phyloP scores from a whole-genome alignment of 2,888 invertebrate genomes.

The Spisula subtruncata region DNA sequence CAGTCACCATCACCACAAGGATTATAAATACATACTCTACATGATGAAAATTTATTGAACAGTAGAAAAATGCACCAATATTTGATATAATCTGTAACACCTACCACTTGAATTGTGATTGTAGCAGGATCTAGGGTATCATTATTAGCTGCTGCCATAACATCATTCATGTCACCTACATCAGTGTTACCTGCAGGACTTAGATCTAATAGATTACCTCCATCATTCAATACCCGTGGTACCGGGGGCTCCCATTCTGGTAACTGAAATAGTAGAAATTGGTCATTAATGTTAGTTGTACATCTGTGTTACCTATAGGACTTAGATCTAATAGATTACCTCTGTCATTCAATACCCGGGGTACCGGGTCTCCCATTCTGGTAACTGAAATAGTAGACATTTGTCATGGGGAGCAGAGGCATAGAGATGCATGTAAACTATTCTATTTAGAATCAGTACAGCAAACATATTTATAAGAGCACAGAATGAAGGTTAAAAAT shows the following conservation, averaged over 20 bases:
- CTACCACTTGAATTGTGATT: conserved; percentile 55
- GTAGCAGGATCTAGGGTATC: conserved; percentile 61
- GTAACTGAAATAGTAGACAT: conserved; percentile 47
- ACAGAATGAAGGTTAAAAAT: too few relatives aligned
- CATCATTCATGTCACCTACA: conserved; percentile 47
- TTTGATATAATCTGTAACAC: not conserved
- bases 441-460: too few relatives aligned
- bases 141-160: conserved; percentile 36
- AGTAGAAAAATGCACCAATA: too few relatives aligned
- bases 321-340: conserved; percentile 61
- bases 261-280: conserved; percentile 38
- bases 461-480: too few relatives aligned
- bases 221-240: conserved; percentile 43
- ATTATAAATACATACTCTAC: too few relatives aligned
- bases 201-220: conserved; percentile 62
- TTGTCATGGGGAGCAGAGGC: too few relatives aligned
- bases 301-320: conserved; percentile 57
- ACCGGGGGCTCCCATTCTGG: conserved; percentile 67
- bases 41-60: too few relatives aligned
- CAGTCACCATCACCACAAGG: too few relatives aligned
- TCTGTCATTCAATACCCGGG: conserved; percentile 43
- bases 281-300: too few relatives aligned
- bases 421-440: too few relatives aligned
- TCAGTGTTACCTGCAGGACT: conserved; percentile 58
- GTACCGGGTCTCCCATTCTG: conserved; percentile 65